Evolutionary conservation across 35 echinoderm and acorn worm species (phyloP).

Genomic region (Strongylocentrotus purpuratus): DNA sequence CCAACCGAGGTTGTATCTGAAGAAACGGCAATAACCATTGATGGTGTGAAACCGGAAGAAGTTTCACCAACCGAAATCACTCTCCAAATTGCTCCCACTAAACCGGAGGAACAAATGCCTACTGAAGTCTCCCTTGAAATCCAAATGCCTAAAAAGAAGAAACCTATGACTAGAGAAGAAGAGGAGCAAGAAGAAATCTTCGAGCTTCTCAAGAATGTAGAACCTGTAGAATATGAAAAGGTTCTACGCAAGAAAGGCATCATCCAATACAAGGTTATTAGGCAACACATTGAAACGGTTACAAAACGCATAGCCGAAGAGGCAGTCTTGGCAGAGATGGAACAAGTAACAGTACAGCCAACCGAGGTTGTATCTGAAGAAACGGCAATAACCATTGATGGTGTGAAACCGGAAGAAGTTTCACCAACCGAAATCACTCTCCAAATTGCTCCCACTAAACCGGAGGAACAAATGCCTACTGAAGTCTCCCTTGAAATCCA

Average conservation of each 20-base stretch:
- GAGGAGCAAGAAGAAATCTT: conserved; percentile 59
- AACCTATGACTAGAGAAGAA: conserved; percentile 53
- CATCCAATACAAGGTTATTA: neutral
- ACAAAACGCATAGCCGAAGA: conserved; percentile 59
- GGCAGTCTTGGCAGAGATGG: conserved; percentile 14
- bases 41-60: too few relatives aligned
- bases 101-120: too few relatives aligned
- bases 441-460: conserved; percentile 15
- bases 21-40: too few relatives aligned
- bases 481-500: conserved; percentile 28
- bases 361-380: conserved; percentile 29
- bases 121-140: neutral
- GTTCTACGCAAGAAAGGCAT: conserved; percentile 47
- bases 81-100: too few relatives aligned
- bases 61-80: too few relatives aligned
- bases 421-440: conserved; percentile 10
- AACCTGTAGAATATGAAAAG: conserved; percentile 59
- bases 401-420: conserved; percentile 12
- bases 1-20: too few relatives aligned
- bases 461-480: neutral
- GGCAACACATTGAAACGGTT: conserved; percentile 60
- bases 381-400: neutral
- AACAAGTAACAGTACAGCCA: neutral
- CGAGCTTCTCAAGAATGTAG: conserved; percentile 46
- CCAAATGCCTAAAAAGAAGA: neutral